Evolutionary conservation across 2,888 invertebrate species (phyloP).

Genomic region (Phengaris alcon): DNA sequence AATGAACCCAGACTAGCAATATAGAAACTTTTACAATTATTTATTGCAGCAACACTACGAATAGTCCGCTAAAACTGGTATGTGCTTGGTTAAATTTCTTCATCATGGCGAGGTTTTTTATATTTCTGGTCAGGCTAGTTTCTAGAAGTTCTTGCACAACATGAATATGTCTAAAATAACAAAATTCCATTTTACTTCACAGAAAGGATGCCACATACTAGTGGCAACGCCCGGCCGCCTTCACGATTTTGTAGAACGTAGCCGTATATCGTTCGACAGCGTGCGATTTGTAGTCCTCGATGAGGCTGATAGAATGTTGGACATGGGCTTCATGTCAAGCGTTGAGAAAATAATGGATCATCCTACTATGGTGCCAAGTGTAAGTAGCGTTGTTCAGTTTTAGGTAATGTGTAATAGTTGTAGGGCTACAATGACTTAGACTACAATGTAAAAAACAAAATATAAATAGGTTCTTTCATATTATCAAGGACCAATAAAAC

Average conservation of each 20-base stretch:
- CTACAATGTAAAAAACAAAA: too few relatives aligned
- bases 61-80: too few relatives aligned
- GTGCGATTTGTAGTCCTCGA: slow-evolving; percentile 95
- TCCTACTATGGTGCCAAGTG: slow-evolving; percentile 89
- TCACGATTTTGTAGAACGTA: slow-evolving; percentile 95
- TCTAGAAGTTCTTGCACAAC: too few relatives aligned
- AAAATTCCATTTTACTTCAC: slow-evolving; percentile 32
- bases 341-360: slow-evolving; percentile 91
- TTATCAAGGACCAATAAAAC: too few relatives aligned
- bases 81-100: too few relatives aligned
- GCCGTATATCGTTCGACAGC: slow-evolving; percentile 92
- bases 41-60: too few relatives aligned
- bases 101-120: too few relatives aligned
- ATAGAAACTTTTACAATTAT: too few relatives aligned
- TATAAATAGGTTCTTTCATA: too few relatives aligned
- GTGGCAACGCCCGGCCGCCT: slow-evolving; percentile 99
- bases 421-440: too few relatives aligned
- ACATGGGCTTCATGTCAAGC: slow-evolving; percentile 99
- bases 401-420: not conserved
- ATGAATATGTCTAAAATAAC: not conserved
- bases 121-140: too few relatives aligned
- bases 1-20: too few relatives aligned
- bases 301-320: slow-evolving; percentile 99
- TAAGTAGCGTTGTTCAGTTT: slow-evolving; percentile 54
- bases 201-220: slow-evolving; percentile 94